These are phyloP conservation scores for Dendronephthya gigantea DNA, from an alignment of 64 coral and sea anemone species.

Conservation along the genomic window DNA sequence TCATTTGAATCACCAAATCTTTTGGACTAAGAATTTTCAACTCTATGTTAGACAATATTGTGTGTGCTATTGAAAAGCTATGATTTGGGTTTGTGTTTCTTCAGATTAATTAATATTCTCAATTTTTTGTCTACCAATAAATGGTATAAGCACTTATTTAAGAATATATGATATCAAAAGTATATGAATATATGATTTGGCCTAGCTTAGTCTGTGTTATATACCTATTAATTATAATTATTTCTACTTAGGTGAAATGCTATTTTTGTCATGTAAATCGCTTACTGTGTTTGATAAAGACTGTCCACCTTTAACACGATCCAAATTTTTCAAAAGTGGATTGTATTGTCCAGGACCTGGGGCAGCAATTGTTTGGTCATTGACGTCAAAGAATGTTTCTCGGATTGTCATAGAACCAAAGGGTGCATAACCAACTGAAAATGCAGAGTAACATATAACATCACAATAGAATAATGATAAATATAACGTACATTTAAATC, in stretches of 20 bases:
- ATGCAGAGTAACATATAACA: background rate
- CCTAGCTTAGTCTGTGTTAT: too few species aligned
- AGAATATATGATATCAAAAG: too few species aligned
- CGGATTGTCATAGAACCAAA: constrained; percentile 86
- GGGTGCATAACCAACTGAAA: constrained; percentile 82
- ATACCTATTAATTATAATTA: too few species aligned
- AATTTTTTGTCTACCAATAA: too few species aligned
- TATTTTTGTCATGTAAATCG: too few species aligned
- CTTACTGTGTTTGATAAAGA: constrained; percentile 65
- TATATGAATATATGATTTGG: too few species aligned
- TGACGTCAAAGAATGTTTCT: constrained; percentile 86
- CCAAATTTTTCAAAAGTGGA: constrained; percentile 32
- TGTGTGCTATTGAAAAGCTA: too few species aligned
- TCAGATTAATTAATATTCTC: too few species aligned
- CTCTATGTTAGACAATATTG: too few species aligned
- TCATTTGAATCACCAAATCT: constrained; percentile 38
- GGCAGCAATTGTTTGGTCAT: constrained; percentile 68
- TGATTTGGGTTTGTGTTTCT: too few species aligned
- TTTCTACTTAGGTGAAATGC: too few species aligned
- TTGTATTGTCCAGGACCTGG: constrained; percentile 86
- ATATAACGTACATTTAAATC: background rate
- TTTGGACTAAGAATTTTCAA: constrained; percentile 24
- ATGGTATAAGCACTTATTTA: too few species aligned
- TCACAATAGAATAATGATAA: background rate
- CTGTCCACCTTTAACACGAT: constrained; percentile 65